These are phyloP conservation scores for Melopsittacus undulatus DNA, from an alignment of 2,797 vertebrate genomes.

Conservation along the genomic window DNA sequence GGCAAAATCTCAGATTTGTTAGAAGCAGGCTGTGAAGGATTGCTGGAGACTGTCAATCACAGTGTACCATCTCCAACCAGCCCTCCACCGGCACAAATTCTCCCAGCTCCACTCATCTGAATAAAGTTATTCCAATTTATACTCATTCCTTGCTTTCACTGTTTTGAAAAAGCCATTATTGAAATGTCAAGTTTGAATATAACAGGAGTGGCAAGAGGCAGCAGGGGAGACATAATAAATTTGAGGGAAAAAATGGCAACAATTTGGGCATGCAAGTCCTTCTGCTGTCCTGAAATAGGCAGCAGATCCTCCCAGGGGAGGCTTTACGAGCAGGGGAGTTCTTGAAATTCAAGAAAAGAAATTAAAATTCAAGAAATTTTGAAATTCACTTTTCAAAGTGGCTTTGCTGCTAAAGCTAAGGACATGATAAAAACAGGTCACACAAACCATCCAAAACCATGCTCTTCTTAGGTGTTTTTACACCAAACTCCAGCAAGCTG, in stretches of 20 bases:
- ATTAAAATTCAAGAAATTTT: too few species aligned
- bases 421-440: not conserved
- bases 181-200: not conserved
- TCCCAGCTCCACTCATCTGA: not conserved
- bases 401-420: not conserved
- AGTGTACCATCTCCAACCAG: not conserved
- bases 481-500: not conserved
- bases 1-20: not conserved
- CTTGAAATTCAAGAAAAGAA: not conserved
- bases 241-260: not conserved
- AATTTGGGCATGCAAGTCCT: fast-evolving
- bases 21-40: not conserved
- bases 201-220: not conserved
- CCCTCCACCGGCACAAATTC: fast-evolving
- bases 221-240: not conserved
- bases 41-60: not conserved
- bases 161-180: not conserved
- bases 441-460: not conserved
- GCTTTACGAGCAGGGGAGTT: not conserved
- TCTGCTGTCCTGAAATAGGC: not conserved
- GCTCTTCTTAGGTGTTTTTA: fast-evolving
- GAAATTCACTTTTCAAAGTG: not conserved
- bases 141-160: not conserved
- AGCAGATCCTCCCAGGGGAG: not conserved
- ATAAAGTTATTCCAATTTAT: not conserved